Evolutionary conservation across 1,140 invertebrate genomes (phyloP).

Genomic region (Habropoda laboriosa): DNA sequence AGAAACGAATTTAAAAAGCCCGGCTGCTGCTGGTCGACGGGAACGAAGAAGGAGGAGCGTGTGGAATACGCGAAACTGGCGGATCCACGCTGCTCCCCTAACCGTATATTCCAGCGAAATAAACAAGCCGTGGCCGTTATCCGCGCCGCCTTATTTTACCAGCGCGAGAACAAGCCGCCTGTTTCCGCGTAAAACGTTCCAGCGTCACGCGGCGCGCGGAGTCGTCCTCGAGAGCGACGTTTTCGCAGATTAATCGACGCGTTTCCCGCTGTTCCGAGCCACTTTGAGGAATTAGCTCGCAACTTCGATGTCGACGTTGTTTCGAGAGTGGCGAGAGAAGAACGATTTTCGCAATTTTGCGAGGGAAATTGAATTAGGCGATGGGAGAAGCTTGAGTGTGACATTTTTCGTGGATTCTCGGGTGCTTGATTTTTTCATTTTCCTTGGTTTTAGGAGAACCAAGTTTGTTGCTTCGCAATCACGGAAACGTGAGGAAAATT

Average conservation of each 20-base stretch:
- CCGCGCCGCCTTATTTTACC: conserved; percentile 42
- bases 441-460: no score
- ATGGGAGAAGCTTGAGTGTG: no score
- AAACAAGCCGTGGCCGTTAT: conserved; percentile 7
- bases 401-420: background rate
- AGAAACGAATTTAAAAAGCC: conserved; percentile 74
- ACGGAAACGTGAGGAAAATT: no score
- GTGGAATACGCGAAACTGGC: background rate
- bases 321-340: background rate
- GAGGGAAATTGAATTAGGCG: background rate
- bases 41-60: background rate
- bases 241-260: conserved; percentile 38
- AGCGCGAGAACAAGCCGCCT: conserved; percentile 7
- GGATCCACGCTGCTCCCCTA: background rate
- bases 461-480: no score
- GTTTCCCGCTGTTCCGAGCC: background rate
- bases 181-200: conserved; percentile 30
- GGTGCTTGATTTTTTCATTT: no score
- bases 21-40: background rate
- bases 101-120: background rate
- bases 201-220: conserved; percentile 19
- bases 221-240: conserved; percentile 9
- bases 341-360: background rate
- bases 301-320: conserved; percentile 4
- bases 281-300: conserved; percentile 13